Evolutionary conservation across 2,888 invertebrate species (phyloP).

Genomic region (Pterobdella sp.): DNA sequence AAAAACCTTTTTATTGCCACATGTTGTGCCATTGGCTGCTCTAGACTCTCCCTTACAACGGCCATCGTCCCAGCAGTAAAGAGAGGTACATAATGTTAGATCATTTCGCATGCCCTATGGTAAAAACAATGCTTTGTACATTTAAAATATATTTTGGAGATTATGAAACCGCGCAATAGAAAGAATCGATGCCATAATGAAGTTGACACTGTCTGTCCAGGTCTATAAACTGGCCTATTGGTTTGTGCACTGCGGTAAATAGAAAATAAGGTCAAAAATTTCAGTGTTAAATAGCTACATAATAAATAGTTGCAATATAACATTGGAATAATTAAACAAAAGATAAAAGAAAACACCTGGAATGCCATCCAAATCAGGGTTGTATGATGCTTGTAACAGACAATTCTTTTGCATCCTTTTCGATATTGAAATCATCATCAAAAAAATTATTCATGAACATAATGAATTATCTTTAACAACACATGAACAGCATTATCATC

Average conservation of each 20-base stretch:
- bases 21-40: conserved; percentile 43
- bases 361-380: neutral
- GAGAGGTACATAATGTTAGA: conserved; percentile 40
- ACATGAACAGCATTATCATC: neutral
- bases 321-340: too few species aligned
- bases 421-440: neutral
- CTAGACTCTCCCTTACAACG: conserved; percentile 40
- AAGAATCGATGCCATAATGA: conserved; percentile 42
- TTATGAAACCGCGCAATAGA: conserved; percentile 41
- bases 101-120: conserved; percentile 33
- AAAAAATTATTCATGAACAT: neutral
- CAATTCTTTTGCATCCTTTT: conserved; percentile 17
- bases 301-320: too few species aligned
- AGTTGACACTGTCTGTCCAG: conserved; percentile 43
- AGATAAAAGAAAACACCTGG: too few species aligned
- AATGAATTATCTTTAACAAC: neutral
- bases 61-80: conserved; percentile 43
- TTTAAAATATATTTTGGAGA: too few species aligned
- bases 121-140: too few species aligned
- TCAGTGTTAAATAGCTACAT: too few species aligned
- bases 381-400: conserved; percentile 15
- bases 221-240: conserved; percentile 42
- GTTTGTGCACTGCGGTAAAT: conserved; percentile 12
- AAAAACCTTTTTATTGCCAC: conserved; percentile 42
- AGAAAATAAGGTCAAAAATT: too few species aligned